Evolutionary conservation across 2,888 invertebrate species (phyloP).

Genomic region (Hypomecis punctinalis): DNA sequence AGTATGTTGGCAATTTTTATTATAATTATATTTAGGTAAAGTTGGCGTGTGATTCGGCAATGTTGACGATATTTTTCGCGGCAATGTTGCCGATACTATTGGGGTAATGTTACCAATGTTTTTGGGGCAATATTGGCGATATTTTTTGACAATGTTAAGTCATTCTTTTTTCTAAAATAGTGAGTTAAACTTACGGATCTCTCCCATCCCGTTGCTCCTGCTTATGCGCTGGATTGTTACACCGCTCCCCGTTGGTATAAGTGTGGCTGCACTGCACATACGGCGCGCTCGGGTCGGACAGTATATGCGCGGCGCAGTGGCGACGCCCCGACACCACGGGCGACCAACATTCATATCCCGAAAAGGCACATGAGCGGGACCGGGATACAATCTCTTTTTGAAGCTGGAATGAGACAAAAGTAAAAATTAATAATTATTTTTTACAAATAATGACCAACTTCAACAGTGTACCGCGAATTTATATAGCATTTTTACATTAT

Average conservation of each 20-base stretch:
- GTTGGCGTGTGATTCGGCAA: too few relatives aligned
- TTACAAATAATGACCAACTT: too few relatives aligned
- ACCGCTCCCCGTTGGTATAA: conserved; percentile 88
- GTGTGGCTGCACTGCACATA: conserved; percentile 91
- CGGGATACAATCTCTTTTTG: conserved; percentile 87
- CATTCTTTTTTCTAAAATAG: too few relatives aligned
- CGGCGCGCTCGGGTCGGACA: conserved; percentile 92
- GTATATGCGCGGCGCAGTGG: conserved; percentile 93
- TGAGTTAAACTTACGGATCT: conserved; percentile 56
- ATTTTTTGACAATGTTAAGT: too few relatives aligned
- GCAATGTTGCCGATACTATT: too few relatives aligned
- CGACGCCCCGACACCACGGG: conserved; percentile 89
- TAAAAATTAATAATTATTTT: neutral
- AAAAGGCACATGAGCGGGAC: conserved; percentile 86
- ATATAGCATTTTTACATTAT: too few relatives aligned
- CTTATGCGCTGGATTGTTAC: conserved; percentile 90
- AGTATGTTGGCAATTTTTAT: too few relatives aligned
- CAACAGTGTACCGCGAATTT: too few relatives aligned
- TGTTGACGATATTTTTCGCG: too few relatives aligned
- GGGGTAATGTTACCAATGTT: too few relatives aligned
- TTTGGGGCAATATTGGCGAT: too few relatives aligned
- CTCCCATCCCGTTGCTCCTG: conserved; percentile 49
- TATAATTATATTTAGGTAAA: too few relatives aligned
- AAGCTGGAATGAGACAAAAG: conserved; percentile 66
- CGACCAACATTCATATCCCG: conserved; percentile 87